Conservation (phyloP, 2,797 vertebrate species). For the Pteropus rufus region DNA sequence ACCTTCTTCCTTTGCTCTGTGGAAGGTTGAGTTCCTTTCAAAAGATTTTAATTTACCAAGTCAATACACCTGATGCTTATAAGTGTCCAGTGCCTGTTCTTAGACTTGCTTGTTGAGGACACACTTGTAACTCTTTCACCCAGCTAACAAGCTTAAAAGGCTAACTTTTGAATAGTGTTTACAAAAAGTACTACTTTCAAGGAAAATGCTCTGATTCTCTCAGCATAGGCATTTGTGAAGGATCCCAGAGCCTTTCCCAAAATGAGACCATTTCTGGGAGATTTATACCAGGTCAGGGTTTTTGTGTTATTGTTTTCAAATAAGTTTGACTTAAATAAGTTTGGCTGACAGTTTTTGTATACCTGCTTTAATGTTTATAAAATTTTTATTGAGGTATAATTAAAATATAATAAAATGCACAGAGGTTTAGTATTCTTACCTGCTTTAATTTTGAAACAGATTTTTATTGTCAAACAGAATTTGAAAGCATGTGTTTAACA, state of each 20-base stretch:
- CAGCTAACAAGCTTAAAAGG: conserved; percentile 83
- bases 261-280: conserved; percentile 72
- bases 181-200: conserved; percentile 85
- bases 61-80: conserved; percentile 80
- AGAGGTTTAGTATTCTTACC: conserved; percentile 78
- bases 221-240: conserved; percentile 77
- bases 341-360: conserved; percentile 74
- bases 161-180: conserved; percentile 87
- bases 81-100: conserved; percentile 83
- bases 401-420: conserved; percentile 73
- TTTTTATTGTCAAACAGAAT: conserved; percentile 73
- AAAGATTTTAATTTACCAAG: conserved; percentile 73
- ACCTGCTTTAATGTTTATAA: conserved; percentile 77
- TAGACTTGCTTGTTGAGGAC: conserved; percentile 83
- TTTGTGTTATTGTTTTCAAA: conserved; percentile 72
- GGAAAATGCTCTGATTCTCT: conserved; percentile 81
- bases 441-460: conserved; percentile 75
- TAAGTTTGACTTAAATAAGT: conserved; percentile 76
- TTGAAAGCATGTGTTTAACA: conserved; percentile 75
- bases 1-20: conserved; percentile 76
- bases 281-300: conserved; percentile 77
- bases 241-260: conserved; percentile 81
- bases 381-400: conserved; percentile 75
- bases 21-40: conserved; percentile 78
- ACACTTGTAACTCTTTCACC: conserved; percentile 84